Evolutionary conservation across 1,140 invertebrate genomes (phyloP).

Genomic region (Pomacea maculata): DNA sequence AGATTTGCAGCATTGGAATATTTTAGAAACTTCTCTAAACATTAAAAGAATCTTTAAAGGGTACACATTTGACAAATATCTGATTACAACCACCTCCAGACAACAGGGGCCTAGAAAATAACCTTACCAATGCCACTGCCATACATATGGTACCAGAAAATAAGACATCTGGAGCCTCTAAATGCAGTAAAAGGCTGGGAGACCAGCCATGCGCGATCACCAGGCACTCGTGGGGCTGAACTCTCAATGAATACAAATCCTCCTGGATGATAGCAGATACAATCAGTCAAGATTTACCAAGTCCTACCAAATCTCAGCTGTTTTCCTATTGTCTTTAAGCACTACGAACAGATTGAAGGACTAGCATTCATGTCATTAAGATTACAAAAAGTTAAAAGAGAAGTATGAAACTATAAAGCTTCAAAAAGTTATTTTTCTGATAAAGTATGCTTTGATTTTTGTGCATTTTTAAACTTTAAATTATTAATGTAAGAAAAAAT

Average conservation of each 20-base stretch:
- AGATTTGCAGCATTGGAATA: background rate
- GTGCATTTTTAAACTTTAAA: too few species aligned
- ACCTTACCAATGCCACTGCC: slow-evolving; percentile 41
- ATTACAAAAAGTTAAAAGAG: too few species aligned
- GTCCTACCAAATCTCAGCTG: too few species aligned
- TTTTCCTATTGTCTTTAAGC: too few species aligned
- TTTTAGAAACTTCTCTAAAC: too few species aligned
- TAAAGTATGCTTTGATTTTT: too few species aligned
- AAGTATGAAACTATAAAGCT: too few species aligned
- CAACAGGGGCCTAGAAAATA: background rate
- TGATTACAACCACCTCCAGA: background rate
- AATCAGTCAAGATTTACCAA: background rate
- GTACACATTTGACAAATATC: background rate
- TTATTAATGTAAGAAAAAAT: too few species aligned
- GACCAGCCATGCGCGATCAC: slow-evolving; percentile 49
- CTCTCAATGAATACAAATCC: slow-evolving; percentile 60
- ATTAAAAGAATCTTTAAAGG: too few species aligned
- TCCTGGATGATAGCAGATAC: slow-evolving; percentile 31
- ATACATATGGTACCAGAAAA: slow-evolving; percentile 56
- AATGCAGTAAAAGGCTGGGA: slow-evolving; percentile 22
- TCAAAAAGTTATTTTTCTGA: too few species aligned
- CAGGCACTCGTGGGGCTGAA: slow-evolving; percentile 39
- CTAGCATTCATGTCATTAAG: too few species aligned
- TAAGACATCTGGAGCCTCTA: slow-evolving; percentile 33
- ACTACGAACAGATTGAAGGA: too few species aligned